Evolutionary conservation across 2,888 invertebrate genomes (phyloP), one percentile per base, ranked within the genome.

Genomic region (Atrina japonica): DNA sequence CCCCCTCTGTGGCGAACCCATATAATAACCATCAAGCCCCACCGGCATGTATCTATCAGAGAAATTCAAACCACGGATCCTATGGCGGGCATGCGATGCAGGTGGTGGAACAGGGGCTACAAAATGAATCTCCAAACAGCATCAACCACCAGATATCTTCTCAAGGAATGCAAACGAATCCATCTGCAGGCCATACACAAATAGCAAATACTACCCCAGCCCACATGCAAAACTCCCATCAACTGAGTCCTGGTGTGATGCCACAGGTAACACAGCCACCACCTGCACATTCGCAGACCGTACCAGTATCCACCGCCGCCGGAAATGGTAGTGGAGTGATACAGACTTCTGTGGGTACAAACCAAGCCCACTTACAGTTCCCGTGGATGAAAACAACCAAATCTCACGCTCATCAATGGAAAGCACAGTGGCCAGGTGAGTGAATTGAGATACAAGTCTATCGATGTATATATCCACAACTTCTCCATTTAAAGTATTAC

Each of bases 321-420:
- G 69, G 72, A 25, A 72, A 73, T 58, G 61, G 66, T 11, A 58
- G 56, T 23, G 73, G 72, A 11, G 74, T 70, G n/a, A 65, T 76
- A 18, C 76, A 75, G 25, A 60, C 73, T 58, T 64, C 63, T 7
- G 73, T 71, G 59, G 78, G 73, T 58, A 75, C 67, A 53, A 79
- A 70, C 63, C 76, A 65, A 77, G 75, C 58, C 27, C 80, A 69
- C 30, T 73, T 89, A 52, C 88, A 88, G 66, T 89, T 88, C 67
- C 88, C 89, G 0, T 89, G 89, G 89, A 89, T 89, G 89, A 89
- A 89, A 77, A 89, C 88, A 7, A 89, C 89, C 35, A 89, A 89
- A 77, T 89, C 88, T 29, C 89, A 89, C 61, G 89, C 89, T 14
- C 88, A 88, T 73, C 89, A 89, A 61, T 89, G 89, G 89, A 89